phyloP scores from a whole-genome alignment of 2,888 invertebrate genomes.

The Yponomeuta cagnagella region DNA sequence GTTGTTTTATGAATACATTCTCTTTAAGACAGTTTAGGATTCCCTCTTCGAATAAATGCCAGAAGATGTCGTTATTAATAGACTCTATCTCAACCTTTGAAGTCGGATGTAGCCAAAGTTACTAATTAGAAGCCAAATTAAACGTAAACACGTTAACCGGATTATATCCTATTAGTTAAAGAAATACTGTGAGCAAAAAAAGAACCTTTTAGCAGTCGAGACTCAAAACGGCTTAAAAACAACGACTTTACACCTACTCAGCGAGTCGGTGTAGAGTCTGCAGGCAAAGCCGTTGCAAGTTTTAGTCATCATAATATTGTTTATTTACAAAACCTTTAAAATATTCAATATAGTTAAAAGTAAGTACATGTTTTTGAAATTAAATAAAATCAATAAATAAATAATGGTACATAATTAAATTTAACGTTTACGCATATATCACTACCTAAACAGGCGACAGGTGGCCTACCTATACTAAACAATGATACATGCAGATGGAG shows the following conservation, averaged over 20 bases:
- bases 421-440: too few relatives aligned
- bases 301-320: too few relatives aligned
- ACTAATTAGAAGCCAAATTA: background rate
- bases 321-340: too few relatives aligned
- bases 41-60: background rate
- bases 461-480: too few relatives aligned
- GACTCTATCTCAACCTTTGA: background rate
- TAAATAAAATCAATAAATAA: too few relatives aligned
- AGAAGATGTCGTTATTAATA: background rate
- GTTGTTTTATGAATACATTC: too few relatives aligned
- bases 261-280: background rate
- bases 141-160: background rate
- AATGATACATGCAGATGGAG: too few relatives aligned
- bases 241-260: background rate
- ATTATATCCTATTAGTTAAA: background rate
- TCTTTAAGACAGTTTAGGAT: background rate
- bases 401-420: too few relatives aligned
- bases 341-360: too few relatives aligned
- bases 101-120: background rate
- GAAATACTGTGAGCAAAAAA: background rate
- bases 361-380: too few relatives aligned
- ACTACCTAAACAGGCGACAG: too few relatives aligned
- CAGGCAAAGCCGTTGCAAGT: background rate
- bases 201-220: background rate
- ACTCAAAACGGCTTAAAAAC: background rate